Base-by-base conservation (phyloP, 1,140 invertebrate species). In the Meteorus sp. region DNA sequence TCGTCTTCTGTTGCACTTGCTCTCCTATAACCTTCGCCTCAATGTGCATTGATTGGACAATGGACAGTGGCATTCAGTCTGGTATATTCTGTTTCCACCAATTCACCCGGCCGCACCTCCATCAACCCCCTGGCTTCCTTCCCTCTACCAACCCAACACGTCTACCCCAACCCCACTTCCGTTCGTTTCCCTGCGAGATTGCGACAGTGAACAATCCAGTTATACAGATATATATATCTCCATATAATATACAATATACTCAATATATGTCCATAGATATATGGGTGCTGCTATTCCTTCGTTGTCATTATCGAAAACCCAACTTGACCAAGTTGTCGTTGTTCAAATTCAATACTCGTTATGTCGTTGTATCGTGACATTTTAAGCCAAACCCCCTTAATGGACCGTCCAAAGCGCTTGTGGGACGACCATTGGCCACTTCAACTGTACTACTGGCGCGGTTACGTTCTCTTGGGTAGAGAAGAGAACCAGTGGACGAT, bases 31-130 rank as follows among this genome's bases (percentile, higher is more conserved):
- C 54, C 65, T 69, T 58, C 45, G 41, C 57, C 59, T 69, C 69
- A 73, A 75, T 72, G 59, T 56, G 59, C 70, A 70, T 72, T 73
- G 70, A 75, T 72, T 68, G 66, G 63, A 71, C 66, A 69, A 65
- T 69, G 58, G 61, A 37, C 39, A 9, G 13, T 31, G 43, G 50
- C 50, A 52, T 52, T 52, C 33, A 52, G 13, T 13, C 31, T 2
- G 33, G 15, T 33, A n/a, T 35, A 31, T 52, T 31, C 50, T 52
- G 27, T 52, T 52, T 52, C 50, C 27, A 37, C 50, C 50, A 22
- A 52, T 52, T 52, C 33, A 52, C 15, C n/a, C 8, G 27, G 11
- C 50, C 8, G 5, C 29, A 17, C 45, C 25, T 7, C 7, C 3
- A 6, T 27, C 23, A 17, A 43, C 39, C 15, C 39, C 20, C 22